Percentiles rank a stretch among this genome's conserved stretches.
Conservation (phyloP, 2,113 vertebrate species). For the Jaculus jaculus region DNA sequence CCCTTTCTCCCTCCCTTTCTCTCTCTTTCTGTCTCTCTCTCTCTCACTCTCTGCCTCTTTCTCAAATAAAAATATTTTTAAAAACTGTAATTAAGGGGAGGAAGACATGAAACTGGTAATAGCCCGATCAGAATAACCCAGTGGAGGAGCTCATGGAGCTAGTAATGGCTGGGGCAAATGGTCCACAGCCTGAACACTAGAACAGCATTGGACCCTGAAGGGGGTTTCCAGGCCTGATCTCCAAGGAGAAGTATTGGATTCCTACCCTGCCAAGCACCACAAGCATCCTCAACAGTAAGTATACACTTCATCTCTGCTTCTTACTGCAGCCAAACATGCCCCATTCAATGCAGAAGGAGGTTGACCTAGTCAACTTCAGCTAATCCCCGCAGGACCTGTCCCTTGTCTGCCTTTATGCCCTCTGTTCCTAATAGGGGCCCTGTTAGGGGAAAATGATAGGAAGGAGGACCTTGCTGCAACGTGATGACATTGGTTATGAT, state of each 20-base stretch:
- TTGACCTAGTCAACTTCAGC: not conserved
- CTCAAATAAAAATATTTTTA: too few relatives aligned
- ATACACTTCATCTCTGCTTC: too few relatives aligned
- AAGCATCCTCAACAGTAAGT: not conserved
- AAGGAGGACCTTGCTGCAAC: not conserved
- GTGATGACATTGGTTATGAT: not conserved
- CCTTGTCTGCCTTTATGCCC: not conserved
- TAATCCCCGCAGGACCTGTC: not conserved
- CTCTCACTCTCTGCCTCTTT: too few relatives aligned
- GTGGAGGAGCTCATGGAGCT: accelerated
- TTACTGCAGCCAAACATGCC: not conserved
- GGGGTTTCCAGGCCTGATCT: not conserved
- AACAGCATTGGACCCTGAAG: not conserved
- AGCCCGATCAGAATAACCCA: accelerated
- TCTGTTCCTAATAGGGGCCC: not conserved
- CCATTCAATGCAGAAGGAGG: not conserved
- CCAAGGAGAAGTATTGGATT: not conserved
- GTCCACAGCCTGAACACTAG: not conserved
- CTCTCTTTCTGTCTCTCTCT: too few relatives aligned
- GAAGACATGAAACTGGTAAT: not conserved
- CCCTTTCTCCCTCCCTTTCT: too few relatives aligned
- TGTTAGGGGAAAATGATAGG: not conserved
- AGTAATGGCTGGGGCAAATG: not conserved
- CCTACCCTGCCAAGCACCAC: not conserved
- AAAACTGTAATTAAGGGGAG: not conserved